Base-by-base conservation (phyloP, 2,888 invertebrate species). In the Hartigia nigra region DNA sequence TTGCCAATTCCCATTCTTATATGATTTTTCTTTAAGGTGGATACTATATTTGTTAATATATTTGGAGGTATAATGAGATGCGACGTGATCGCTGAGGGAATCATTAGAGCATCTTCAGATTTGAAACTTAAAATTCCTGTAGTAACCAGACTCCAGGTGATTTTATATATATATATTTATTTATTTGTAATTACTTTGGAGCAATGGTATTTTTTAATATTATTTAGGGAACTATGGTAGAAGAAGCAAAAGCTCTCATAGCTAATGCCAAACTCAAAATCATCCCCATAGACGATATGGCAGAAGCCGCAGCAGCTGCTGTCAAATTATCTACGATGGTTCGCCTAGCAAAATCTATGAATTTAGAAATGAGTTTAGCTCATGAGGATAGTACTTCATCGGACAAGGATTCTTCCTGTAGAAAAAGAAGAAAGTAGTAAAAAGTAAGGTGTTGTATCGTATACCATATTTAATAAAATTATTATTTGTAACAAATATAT, bases 141-240 rank as follows among this genome's bases (percentile, higher is more conserved):
- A 82, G 93, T 94, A 70, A 93, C 93, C 55, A 88, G 94, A 81
- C 88, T 94, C 78, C 94, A 94, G 92, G 94, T 84, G 83, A 80
- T 35, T 31, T 31, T 12, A 55, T 70, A 76, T 55, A n/a, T n/a
- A n/a, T n/a, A n/a, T 74, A 1, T 12, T 0, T 12, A 31, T 31
- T 34, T n/a, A 31, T 1, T 31, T 70, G 31, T 70, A 32, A 75
- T 75, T 34, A 12, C 3, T 34, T 37, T 31, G 37, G 0, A 34
- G 12, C 34, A 39, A 55, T n/a, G 5, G 37, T 12, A 31, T 31
- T 12, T 31, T 14, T 34, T 72, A 35, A 75, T 72, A 76, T 4
- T 69, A 83, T 85, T 12, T 88, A 94, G 96, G 96, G 96, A 82
- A 96, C 96, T 23, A 95, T 95, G 89, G 96, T 96, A 80, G 80